Evolutionary conservation across 1,140 invertebrate genomes (phyloP), one percentile per base, ranked within the genome.

Genomic region (Colletes latitarsis): DNA sequence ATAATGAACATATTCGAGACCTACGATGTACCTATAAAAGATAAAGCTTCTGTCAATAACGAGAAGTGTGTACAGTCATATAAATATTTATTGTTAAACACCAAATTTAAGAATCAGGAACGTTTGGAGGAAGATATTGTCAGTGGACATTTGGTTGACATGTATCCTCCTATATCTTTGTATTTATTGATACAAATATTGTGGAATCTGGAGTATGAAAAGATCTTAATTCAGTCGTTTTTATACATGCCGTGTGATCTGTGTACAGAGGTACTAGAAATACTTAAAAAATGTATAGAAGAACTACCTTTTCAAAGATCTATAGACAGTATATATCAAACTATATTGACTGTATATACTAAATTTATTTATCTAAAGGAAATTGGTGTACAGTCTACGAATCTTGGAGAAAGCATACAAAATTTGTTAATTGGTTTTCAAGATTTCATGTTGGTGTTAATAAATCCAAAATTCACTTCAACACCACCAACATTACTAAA

Each of bases 121-220:
- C 58, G 86, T 17, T 80, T 93, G 3, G 64, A 68, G 1, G 88
- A 93, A 30, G 92, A 93, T 64, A 66, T 85, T 19, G 19, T 70
- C 0, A 81, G 81, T 72, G 90, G 88, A 30, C 88, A 92, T 72
- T 80, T 93, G 12, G 90, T 92, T 1, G 88, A 91, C 43, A 89
- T 91, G 66, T 92, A 89, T 71, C 90, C 92, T n/a, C 73, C 90
- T n/a, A 43, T 93, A 19, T 93, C 92, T 6, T 89, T 89, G 0
- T 93, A 91, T 71, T 70, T 93, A 3, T 83, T 93, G 14, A 72
- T 91, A 39, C 90, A 92, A 86, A 89, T 93, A 68, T 14, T 92
- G 0, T 93, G 90, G 89, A 62, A 57, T 6, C 63, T 93, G 0
- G 71, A 88, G 3, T 93, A 88, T n/a, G 92, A 93, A 3, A 76